Evolutionary conservation across 2,113 vertebrate species (phyloP), one percentile per base, ranked within the genome.

Genomic region (Phaethornis superciliosus): DNA sequence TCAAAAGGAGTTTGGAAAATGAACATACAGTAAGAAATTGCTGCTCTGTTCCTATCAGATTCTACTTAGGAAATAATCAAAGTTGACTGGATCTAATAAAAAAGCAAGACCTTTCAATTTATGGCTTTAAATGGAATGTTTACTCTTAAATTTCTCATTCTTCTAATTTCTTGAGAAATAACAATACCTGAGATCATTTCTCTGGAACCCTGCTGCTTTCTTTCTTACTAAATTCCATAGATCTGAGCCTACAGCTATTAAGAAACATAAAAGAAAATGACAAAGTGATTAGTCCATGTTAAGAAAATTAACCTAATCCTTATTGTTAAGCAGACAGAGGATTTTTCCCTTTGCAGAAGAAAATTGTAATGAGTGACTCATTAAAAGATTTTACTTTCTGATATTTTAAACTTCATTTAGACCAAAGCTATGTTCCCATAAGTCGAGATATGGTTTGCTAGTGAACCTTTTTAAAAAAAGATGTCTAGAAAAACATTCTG

Each of bases 271-370:
- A 80, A 78, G 56, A 70, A 85, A 87, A 67, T 35, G 7, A 49
- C 89, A 94, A 92, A 68, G 30, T 76, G 40, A 96, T 95, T 96
- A 89, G 56, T 93, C 88, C 80, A 90, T 64, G 80, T 71, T 86
- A 79, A 81, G 70, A 81, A 96, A 94, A 96, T 79, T 58, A 81
- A 76, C 70, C 30, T 87, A 89, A 93, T 90, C 75, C 71, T 33
- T 77, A 18, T 21, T 44, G 37, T 58, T 88, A 69, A 54, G 30
- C 1, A 3, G 70, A 79, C 32, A 64, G 67, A 12, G 26, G 21
- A 62, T 59, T 65, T 86, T 77, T 69, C 12, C 20, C 8, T 30
- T 13, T 76, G 51, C 15, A 44, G 54, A 27, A 70, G 81, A 58
- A 59, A 47, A 12, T 6, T 16, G 0, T 9, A 55, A 47, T 7